Evolutionary conservation across 2,113 vertebrate species (phyloP), one percentile per base, ranked within the genome.

Genomic region (Phaethon lepturus): DNA sequence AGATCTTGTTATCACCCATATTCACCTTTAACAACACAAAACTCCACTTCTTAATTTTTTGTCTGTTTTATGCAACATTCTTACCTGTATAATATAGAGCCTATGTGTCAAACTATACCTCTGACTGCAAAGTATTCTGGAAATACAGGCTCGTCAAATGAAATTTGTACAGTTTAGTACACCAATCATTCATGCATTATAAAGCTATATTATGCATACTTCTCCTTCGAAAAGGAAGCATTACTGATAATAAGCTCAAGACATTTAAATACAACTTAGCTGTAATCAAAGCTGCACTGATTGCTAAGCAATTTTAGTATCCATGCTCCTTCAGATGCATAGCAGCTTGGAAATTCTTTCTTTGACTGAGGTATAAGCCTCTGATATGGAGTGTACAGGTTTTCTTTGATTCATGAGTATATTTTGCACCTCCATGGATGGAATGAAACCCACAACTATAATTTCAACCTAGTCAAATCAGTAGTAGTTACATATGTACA

Each of bases 1-100:
- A 99, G 93, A 98, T 93, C 74, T 98, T 98, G 15, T 90, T 96
- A 97, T 98, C 98, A 49, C 93, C 97, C 38, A 94, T 38, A 29
- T 98, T 98, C 94, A 98, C 98, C 99, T 99, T 93, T 17, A 97
- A 96, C 35, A 92, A 86, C 28, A 85, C 76, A 63, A 52, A 77
- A 68, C 6, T 59, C 53, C 42, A 20, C 2, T 29, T 86, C 80
- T 83, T 29, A 74, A 78, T 90, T 42, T 74, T 88, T 59, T 64
- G n/a, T 8, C n/a, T 66, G 4, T 25, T 94, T 69, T 58, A 63
- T 13, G 22, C 31, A 86, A 29, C 25, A 55, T 9, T 63, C 92
- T 77, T 45, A 55, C 35, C 26, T 68, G 23, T 10, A 19, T 11
- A 52, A 60, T 49, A 38, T 4, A 63, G 18, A 86, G 15, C 17